Base-by-base conservation (phyloP, 1,140 invertebrate species). In the Asobara japonica region DNA sequence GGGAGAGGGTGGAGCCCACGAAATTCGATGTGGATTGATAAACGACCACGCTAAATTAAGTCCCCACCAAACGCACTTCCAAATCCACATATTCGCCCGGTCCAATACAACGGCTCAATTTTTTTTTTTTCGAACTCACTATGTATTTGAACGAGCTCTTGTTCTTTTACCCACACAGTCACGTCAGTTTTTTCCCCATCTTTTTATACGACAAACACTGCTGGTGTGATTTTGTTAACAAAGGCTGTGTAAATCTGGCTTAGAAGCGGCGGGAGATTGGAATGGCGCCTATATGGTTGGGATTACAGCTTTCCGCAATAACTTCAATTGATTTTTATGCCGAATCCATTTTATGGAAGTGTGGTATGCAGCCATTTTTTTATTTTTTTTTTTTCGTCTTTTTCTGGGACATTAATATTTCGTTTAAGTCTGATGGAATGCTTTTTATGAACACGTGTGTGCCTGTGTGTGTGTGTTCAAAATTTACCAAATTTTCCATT, bases 281-380 rank as follows among this genome's bases (percentile, higher is more conserved):
- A 60, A 61, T 67, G 68, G 66, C 60, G 51, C 64, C 60, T 60
- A 67, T 33, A 72, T 77, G 69, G 70, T 72, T 71, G 74, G 78
- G 77, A 79, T 81, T 81, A 81, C 79, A 81, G 70, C 74, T 71
- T 60, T 75, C 75, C 74, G 78, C 76, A 79, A 79, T 80, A 80
- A 80, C 77, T 80, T 78, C 79, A 80, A 80, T 79, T 79, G 78
- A 79, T 80, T 80, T 79, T 77, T 74, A 69, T 74, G 72, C 73
- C 71, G 78, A 78, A 78, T 77, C 18, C 68, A 41, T 70, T 62
- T 27, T 51, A 45, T 31, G 27, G 36, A 13, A 62, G 22, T 31
- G 13, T 41, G 18, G 20, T 29, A 65, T 48, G 48, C 18, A 56
- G 41, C 18, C 25, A 71, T 62, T 31, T 48, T 65, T 71, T 60